Base-by-base conservation (phyloP, 1,140 invertebrate genomes). In the Magallana ariakensis region DNA sequence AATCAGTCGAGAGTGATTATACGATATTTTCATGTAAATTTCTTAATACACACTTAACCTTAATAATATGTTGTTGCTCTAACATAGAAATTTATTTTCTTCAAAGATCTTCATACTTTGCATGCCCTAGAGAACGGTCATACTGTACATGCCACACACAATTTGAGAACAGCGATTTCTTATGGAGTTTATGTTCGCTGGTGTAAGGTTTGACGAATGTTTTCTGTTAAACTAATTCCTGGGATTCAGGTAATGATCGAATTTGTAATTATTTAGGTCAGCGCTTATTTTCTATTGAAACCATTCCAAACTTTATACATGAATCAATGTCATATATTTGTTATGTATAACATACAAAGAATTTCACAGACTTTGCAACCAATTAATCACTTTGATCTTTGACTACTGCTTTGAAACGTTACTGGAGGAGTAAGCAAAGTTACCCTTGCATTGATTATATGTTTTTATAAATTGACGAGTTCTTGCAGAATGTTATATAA, bases 311-410 rank as follows among this genome's bases (percentile, higher is more conserved):
- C 22, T 75, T 75, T 26, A 75, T 33, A 26, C 19, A 33, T 75
- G 22, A 75, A 75, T 75, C 22, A 75, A 75, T 75, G 66, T 75
- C 66, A 33, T 26, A 75, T 26, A 75, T 75, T 75, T 26, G 33
- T 26, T 13, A 75, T 26, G 33, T 26, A 75, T 33, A 33, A 33
- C 22, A 22, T 26, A 75, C 22, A 62, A 75, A 26, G 22, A 75
- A 75, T 75, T 26, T 75, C 22, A 26, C 22, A 26, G 19, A 75
- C 58, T 6, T n/a, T 9, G 22, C 66, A 75, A 26, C 66, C 22
- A 13, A 75, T 75, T 26, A 75, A 75, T 75, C 66, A 26, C 19
- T 75, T 26, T 75, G 66, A 33, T 75, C 9, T 13, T 33, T 26
- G 22, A 26, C 58, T n/a, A 16, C 16, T 62, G 58, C 19, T 62